Percentiles rank a stretch among this genome's conserved stretches.
Conservation (phyloP, 2,888 invertebrate species). For the Tromatobia lineatoria region DNA sequence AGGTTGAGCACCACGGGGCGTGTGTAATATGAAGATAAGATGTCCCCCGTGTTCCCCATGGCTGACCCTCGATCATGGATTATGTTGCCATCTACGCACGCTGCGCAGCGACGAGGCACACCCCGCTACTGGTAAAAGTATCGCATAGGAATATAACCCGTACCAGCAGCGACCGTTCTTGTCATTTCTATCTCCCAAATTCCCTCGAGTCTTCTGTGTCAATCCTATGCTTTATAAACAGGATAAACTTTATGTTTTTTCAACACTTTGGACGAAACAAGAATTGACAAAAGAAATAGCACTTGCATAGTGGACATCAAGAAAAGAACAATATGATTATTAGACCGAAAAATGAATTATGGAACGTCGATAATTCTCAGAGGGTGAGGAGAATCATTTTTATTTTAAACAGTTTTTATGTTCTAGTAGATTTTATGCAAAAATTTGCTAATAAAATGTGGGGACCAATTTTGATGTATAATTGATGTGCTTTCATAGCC, state of each 20-base stretch:
- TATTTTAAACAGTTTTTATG: too few species aligned
- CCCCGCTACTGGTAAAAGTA: conserved; percentile 76
- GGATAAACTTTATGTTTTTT: conserved; percentile 22
- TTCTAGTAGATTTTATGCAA: too few species aligned
- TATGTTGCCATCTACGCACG: conserved; percentile 79
- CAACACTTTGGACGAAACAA: conserved; percentile 3
- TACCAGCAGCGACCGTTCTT: conserved; percentile 43
- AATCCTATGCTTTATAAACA: conserved; percentile 14
- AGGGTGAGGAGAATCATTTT: too few species aligned
- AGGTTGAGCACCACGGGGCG: conserved; percentile 77
- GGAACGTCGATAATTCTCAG: too few species aligned
- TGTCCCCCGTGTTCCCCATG: conserved; percentile 79
- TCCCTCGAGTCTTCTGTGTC: conserved; percentile 21
- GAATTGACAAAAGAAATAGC: neutral
- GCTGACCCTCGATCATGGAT: conserved; percentile 81
- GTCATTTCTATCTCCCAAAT: conserved; percentile 3
- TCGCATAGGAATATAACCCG: conserved; percentile 74
- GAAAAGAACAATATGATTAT: too few species aligned
- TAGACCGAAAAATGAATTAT: too few species aligned
- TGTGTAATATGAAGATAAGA: conserved; percentile 84
- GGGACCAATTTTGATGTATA: too few species aligned
- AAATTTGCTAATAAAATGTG: too few species aligned
- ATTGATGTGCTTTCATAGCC: too few species aligned
- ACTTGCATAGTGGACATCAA: too few species aligned
- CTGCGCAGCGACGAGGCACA: conserved; percentile 63